These are phyloP conservation scores for Procapra przewalskii DNA, from an alignment of 2,113 vertebrate genomes.

Conservation along the genomic window DNA sequence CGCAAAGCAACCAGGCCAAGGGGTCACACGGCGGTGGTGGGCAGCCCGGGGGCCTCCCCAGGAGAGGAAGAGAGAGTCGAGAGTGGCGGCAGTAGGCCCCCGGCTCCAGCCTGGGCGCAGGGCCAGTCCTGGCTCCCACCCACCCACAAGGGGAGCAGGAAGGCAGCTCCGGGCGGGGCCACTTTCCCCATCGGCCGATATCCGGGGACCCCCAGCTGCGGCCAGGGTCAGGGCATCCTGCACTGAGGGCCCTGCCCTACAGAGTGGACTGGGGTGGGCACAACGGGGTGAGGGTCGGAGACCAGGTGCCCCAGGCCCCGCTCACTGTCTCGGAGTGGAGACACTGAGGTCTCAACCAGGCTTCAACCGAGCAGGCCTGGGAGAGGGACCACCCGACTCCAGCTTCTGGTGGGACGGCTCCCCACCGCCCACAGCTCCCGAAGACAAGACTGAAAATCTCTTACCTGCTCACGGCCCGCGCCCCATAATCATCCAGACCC, in stretches of 20 bases:
- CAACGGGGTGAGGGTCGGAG: accelerated
- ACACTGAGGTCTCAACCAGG: not conserved
- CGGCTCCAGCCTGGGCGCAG: not conserved
- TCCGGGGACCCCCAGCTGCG: accelerated
- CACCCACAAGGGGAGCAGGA: accelerated
- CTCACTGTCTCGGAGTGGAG: too few relatives aligned
- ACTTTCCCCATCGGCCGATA: accelerated
- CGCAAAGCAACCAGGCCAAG: accelerated
- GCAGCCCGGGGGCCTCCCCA: not conserved
- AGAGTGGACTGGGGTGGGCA: not conserved
- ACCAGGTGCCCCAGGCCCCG: accelerated
- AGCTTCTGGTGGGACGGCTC: accelerated
- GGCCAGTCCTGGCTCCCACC: not conserved
- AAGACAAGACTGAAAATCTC: not conserved
- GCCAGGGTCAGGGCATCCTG: not conserved
- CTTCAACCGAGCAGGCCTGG: accelerated
- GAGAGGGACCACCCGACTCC: too few relatives aligned
- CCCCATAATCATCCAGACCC: conserved; percentile 90
- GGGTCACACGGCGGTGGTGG: not conserved
- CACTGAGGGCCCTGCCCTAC: too few relatives aligned
- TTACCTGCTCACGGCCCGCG: conserved; percentile 91
- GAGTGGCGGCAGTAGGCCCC: not conserved
- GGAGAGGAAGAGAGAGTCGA: not conserved
- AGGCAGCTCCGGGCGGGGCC: accelerated
- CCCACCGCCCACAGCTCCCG: not conserved